phyloP scores from a whole-genome alignment of 2,113 vertebrate species.

The Osmerus eperlanus region DNA sequence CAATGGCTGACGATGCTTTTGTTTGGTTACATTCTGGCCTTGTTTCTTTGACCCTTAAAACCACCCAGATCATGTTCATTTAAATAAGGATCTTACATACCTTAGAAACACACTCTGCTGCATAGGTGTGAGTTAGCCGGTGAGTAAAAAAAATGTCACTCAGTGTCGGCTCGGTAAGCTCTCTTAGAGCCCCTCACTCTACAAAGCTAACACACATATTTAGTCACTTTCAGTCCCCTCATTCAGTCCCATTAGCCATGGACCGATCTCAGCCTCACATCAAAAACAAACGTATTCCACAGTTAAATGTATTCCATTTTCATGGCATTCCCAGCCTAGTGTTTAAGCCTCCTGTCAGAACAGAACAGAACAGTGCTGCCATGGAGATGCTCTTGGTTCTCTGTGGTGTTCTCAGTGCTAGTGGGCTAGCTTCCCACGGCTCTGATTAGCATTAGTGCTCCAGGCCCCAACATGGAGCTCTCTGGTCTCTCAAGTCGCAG shows the following conservation, averaged over 20 bases:
- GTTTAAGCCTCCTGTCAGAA: conserved; percentile 15
- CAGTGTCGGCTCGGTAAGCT: background rate
- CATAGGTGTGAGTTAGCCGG: no score
- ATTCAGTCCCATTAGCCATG: no score
- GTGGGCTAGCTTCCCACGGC: conserved; percentile 39
- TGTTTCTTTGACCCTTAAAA: background rate
- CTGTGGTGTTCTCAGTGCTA: conserved; percentile 37
- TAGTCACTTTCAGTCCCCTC: background rate
- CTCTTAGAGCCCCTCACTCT: background rate
- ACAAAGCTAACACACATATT: background rate
- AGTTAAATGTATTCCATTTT: conserved; percentile 10
- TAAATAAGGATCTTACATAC: conserved; percentile 6
- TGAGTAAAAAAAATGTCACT: background rate
- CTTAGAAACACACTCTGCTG: no score
- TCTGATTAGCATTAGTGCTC: conserved; percentile 52
- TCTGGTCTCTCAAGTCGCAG: conserved; percentile 21
- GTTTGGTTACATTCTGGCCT: conserved; percentile 15
- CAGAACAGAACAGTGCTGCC: conserved; percentile 34
- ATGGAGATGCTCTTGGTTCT: conserved; percentile 36
- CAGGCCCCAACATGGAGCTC: conserved; percentile 14
- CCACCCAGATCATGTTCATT: background rate
- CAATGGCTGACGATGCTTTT: conserved; percentile 32
- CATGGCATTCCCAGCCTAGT: conserved; percentile 4
- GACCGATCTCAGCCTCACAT: conserved; percentile 36
- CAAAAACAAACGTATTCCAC: background rate